These are phyloP conservation scores for Natrix natrix DNA, from an alignment of 2,797 vertebrate species.

Conservation along the genomic window DNA sequence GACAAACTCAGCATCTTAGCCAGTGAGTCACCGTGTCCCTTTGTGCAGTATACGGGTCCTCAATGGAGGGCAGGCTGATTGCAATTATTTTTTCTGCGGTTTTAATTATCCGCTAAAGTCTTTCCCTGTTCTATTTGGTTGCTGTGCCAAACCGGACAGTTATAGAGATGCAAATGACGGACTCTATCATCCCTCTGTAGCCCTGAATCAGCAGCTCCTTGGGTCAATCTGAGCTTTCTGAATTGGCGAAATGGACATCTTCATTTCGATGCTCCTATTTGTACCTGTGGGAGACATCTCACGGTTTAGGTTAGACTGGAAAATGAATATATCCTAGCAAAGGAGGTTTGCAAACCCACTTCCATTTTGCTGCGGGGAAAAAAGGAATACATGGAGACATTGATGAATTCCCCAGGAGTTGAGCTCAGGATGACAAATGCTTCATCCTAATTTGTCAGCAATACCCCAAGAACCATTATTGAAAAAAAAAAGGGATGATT, in stretches of 20 bases:
- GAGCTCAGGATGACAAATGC: neutral
- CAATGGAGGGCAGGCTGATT: too few relatives aligned
- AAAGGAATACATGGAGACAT: neutral
- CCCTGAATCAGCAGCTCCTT: too few relatives aligned
- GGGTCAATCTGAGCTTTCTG: too few relatives aligned
- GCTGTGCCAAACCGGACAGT: too few relatives aligned
- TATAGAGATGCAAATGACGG: too few relatives aligned
- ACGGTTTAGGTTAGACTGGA: neutral
- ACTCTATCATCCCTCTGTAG: too few relatives aligned
- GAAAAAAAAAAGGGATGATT: neutral
- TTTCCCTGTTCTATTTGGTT: too few relatives aligned
- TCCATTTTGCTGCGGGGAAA: neutral
- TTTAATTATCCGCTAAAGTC: too few relatives aligned
- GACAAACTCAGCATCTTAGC: too few relatives aligned
- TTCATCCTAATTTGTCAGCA: neutral
- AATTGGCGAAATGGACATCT: neutral
- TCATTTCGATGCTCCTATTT: neutral
- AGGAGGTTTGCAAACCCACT: neutral
- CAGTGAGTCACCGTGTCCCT: too few relatives aligned
- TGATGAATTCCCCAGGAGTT: neutral
- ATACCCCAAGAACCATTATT: neutral
- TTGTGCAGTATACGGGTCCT: too few relatives aligned
- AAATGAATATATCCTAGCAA: neutral
- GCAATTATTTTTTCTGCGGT: too few relatives aligned
- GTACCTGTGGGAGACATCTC: neutral